A percentile compares a stretch with the other conserved stretches of the same genome.
phyloP scores from a whole-genome alignment of 2,797 vertebrate genomes.

The Tarsius wallacei region DNA sequence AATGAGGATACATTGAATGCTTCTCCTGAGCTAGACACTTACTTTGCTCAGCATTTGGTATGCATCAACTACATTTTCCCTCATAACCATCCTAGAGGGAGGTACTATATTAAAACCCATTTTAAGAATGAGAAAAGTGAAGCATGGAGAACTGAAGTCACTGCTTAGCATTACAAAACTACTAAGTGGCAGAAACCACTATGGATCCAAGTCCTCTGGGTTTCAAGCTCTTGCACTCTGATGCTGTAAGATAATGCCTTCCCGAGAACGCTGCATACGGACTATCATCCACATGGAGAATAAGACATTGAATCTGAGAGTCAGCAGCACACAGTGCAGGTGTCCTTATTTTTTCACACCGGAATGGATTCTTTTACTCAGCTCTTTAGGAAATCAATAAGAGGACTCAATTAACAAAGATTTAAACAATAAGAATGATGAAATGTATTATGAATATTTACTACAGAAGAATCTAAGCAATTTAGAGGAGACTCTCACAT shows the following conservation, averaged over 20 bases:
- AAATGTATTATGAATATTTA: background rate
- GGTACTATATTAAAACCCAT: background rate
- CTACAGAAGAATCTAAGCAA: background rate
- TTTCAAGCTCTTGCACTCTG: background rate
- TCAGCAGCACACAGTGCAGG: background rate
- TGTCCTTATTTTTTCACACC: too few relatives aligned
- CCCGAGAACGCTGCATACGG: accelerated
- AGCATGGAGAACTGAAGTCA: background rate
- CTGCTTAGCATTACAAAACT: background rate
- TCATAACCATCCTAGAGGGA: background rate
- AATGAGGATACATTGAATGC: background rate
- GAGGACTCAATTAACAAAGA: background rate
- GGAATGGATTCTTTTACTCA: background rate
- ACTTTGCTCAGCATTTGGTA: background rate
- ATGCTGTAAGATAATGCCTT: accelerated
- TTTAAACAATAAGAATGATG: background rate
- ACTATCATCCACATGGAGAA: background rate
- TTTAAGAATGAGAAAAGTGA: background rate
- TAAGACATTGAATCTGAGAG: background rate
- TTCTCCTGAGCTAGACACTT: background rate
- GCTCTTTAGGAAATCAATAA: background rate
- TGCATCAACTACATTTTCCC: background rate
- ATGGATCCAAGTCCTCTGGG: background rate
- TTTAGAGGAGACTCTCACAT: background rate
- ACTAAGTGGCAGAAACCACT: background rate